Evolutionary conservation across 2,797 vertebrate genomes (phyloP).

Genomic region (Sebastes nivosus): DNA sequence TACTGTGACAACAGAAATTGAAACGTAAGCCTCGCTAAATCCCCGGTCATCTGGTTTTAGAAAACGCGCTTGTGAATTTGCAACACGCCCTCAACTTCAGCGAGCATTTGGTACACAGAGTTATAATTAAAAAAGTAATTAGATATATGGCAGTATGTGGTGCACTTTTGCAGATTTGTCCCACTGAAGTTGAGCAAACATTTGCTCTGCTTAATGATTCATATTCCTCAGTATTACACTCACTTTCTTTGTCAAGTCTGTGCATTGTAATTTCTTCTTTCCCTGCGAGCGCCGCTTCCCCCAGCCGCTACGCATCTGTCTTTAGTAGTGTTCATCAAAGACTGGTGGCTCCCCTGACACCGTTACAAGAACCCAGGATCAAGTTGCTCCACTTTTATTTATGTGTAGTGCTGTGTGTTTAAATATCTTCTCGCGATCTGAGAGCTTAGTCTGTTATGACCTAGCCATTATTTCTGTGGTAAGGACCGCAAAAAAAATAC

Average conservation of each 20-base stretch:
- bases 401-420: slow-evolving; percentile 61
- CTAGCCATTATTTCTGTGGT: slow-evolving; percentile 65
- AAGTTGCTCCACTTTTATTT: slow-evolving; percentile 76
- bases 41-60: slow-evolving; percentile 37
- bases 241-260: slow-evolving; percentile 51
- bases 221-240: slow-evolving; percentile 56
- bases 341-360: slow-evolving; percentile 66
- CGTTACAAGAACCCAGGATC: slow-evolving; percentile 64
- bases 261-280: slow-evolving; percentile 55
- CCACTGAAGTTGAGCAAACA: slow-evolving; percentile 62
- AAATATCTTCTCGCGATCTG: slow-evolving; percentile 59
- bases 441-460: slow-evolving; percentile 71
- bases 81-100: slow-evolving; percentile 18
- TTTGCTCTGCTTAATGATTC: slow-evolving; percentile 74
- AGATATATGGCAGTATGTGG: slow-evolving; percentile 9
- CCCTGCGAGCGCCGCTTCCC: slow-evolving; percentile 21
- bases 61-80: slow-evolving; percentile 49
- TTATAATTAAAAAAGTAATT: slow-evolving; percentile 51
- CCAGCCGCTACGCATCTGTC: slow-evolving; percentile 54
- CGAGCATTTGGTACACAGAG: slow-evolving; percentile 12
- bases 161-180: slow-evolving; percentile 46
- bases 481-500: slow-evolving; percentile 43
- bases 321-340: slow-evolving; percentile 71
- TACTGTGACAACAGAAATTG: slow-evolving; percentile 57
- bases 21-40: slow-evolving; percentile 55